Evolutionary conservation across 2,888 invertebrate genomes (phyloP).

Genomic region (Meandrusa payeni): DNA sequence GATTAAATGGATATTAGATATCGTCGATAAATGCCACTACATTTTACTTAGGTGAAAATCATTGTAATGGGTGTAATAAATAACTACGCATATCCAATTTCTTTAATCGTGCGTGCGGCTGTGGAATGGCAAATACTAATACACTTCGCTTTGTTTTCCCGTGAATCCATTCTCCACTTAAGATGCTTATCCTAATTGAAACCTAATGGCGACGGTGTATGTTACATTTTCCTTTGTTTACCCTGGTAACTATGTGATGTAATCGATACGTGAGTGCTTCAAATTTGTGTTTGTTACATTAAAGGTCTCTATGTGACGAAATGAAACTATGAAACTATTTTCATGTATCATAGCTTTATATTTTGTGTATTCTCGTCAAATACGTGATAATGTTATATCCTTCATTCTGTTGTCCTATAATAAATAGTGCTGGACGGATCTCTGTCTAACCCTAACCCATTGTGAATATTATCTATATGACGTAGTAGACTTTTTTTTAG

Average conservation of each 20-base stretch:
- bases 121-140: neutral
- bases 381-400: too few relatives aligned
- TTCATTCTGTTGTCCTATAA: too few relatives aligned
- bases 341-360: too few relatives aligned
- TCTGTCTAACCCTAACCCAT: too few relatives aligned
- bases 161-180: conserved; percentile 3
- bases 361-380: too few relatives aligned
- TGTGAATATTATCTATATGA: too few relatives aligned
- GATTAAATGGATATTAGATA: too few relatives aligned
- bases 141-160: conserved; percentile 25
- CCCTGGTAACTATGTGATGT: neutral
- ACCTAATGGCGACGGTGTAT: neutral
- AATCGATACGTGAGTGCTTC: conserved; percentile 1
- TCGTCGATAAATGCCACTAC: too few relatives aligned
- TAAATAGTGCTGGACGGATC: too few relatives aligned
- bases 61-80: conserved; percentile 24
- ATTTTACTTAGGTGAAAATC: too few relatives aligned
- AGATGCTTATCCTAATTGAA: conserved; percentile 4
- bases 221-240: conserved; percentile 11
- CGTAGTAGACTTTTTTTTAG: too few relatives aligned
- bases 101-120: conserved; percentile 29
- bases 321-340: too few relatives aligned
- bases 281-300: neutral
- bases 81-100: conserved; percentile 35
- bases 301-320: neutral